Percentiles rank a stretch among this genome's conserved stretches.
phyloP scores from a whole-genome alignment of 2,797 vertebrate species.

The Eurystomus glaucurus region DNA sequence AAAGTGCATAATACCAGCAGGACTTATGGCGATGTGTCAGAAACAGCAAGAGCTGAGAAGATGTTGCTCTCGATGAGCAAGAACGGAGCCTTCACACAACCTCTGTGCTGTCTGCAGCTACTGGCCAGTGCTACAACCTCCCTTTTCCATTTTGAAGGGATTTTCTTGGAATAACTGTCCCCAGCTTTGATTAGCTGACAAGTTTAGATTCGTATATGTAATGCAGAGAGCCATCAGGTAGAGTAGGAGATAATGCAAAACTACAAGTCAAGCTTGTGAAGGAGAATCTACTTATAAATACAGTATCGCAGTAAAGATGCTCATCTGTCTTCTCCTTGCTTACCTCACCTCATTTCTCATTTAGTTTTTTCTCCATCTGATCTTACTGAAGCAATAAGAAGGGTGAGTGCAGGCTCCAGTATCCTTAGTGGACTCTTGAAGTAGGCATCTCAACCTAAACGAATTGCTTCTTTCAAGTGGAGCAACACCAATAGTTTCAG shows the following conservation, averaged over 20 bases:
- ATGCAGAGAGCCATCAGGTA: background rate
- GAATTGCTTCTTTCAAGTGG: background rate
- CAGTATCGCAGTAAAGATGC: background rate
- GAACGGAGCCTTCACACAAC: background rate
- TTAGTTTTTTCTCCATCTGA: background rate
- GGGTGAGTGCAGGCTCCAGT: background rate
- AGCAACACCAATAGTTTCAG: background rate
- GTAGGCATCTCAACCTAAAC: background rate
- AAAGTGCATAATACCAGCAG: background rate
- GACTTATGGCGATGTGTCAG: accelerated
- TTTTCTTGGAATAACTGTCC: background rate
- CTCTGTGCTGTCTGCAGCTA: background rate
- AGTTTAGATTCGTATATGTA: background rate
- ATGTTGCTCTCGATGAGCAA: background rate
- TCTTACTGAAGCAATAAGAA: background rate
- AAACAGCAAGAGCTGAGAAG: background rate
- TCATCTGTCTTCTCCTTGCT: background rate
- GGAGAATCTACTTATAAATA: background rate
- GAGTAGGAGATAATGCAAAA: background rate
- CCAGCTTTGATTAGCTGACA: background rate
- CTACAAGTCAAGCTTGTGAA: background rate
- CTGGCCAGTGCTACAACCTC: background rate
- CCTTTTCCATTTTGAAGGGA: background rate
- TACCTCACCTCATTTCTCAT: background rate
- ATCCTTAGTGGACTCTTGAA: background rate